Conservation (phyloP, 2,888 invertebrate genomes). For the Toxonevra muliebris region DNA sequence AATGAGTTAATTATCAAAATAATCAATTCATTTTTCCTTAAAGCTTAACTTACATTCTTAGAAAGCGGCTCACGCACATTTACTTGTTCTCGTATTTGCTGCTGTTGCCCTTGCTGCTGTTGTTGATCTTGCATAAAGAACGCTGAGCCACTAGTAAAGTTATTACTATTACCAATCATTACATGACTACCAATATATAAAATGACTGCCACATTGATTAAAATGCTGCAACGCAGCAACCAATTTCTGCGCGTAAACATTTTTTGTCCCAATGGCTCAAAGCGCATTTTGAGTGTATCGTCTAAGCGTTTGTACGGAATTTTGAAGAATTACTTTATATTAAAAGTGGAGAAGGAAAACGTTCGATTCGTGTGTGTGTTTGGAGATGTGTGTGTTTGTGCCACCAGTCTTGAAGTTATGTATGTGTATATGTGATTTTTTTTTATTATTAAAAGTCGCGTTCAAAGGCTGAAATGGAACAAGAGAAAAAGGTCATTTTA, state of each 20-base stretch:
- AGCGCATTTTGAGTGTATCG: slow-evolving; percentile 50
- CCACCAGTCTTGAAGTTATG: neutral
- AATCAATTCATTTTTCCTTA: neutral
- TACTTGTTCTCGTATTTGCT: slow-evolving; percentile 18
- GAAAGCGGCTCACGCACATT: slow-evolving; percentile 43
- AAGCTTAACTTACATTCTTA: slow-evolving; percentile 43
- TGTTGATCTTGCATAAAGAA: slow-evolving; percentile 62
- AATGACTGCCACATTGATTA: slow-evolving; percentile 77
- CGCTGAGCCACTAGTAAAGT: slow-evolving; percentile 57
- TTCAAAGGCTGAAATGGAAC: too few species aligned
- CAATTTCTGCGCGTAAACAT: slow-evolving; percentile 73
- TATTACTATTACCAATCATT: slow-evolving; percentile 65
- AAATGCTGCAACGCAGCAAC: slow-evolving; percentile 78
- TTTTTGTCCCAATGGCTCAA: slow-evolving; percentile 59
- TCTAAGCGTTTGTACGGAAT: slow-evolving; percentile 33
- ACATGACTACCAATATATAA: slow-evolving; percentile 77
- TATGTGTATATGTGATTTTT: too few species aligned
- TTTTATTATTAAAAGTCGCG: too few species aligned
- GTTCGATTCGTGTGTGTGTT: neutral
- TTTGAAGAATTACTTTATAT: slow-evolving; percentile 38
- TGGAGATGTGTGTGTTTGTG: neutral
- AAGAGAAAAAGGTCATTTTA: too few species aligned
- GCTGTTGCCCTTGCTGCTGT: slow-evolving; percentile 44
- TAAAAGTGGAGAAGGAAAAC: neutral
- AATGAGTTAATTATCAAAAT: neutral